Percentiles rank a stretch among this genome's conserved stretches.
Conservation (phyloP, 2,888 invertebrate species). For the Exephanes ischioxanthus region DNA sequence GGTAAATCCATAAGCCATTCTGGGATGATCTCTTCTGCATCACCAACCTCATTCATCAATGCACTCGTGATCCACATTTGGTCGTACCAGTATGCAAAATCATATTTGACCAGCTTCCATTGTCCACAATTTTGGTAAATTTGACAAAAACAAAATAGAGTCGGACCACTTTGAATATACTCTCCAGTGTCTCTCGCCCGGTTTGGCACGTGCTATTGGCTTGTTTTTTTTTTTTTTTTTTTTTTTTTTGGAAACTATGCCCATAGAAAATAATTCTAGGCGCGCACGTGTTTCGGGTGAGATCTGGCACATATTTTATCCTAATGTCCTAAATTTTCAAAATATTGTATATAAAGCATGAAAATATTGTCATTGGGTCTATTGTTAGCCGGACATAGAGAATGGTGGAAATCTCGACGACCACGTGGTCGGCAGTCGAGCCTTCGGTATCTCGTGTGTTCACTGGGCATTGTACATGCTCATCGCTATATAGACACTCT, state of each 20-base stretch:
- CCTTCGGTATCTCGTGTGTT: conserved; percentile 3
- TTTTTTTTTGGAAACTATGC: conserved; percentile 23
- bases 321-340: conserved; percentile 54
- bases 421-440: conserved; percentile 57
- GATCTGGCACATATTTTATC: conserved; percentile 9
- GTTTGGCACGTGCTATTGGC: conserved; percentile 58
- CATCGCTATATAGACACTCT: neutral
- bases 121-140: conserved; percentile 45
- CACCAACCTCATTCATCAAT: neutral
- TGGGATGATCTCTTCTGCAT: neutral
- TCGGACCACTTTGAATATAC: conserved; percentile 43
- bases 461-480: neutral
- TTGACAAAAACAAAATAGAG: conserved; percentile 49
- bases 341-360: conserved; percentile 15
- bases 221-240: conserved; percentile 30
- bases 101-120: conserved; percentile 43
- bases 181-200: conserved; percentile 48
- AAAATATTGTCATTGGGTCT: conserved; percentile 13
- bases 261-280: conserved; percentile 32
- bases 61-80: neutral
- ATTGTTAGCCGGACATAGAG: conserved; percentile 43
- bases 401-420: conserved; percentile 57
- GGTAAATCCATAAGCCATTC: neutral
- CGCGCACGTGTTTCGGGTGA: conserved; percentile 20
- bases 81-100: conserved; percentile 60